Evolutionary conservation across 2,113 vertebrate species (phyloP).

Genomic region (Percopsis transmontana): DNA sequence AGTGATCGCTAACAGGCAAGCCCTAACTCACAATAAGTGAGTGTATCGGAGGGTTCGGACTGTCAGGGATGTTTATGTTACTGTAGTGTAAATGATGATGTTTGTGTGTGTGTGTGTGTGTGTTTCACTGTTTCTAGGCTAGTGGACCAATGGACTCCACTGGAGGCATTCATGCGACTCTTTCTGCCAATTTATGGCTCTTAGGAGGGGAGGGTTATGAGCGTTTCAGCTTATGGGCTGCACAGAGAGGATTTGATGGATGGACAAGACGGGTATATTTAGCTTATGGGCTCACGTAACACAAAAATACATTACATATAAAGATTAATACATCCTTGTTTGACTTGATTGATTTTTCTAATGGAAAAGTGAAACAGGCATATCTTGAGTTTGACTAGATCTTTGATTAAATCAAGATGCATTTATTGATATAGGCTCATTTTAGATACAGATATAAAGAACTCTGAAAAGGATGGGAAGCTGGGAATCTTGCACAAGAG

Average conservation of each 20-base stretch:
- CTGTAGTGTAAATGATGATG: slow-evolving; percentile 60
- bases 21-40: slow-evolving; percentile 44
- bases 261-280: slow-evolving; percentile 1
- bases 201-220: slow-evolving; percentile 1
- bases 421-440: background rate
- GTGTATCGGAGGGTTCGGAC: slow-evolving; percentile 31
- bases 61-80: slow-evolving; percentile 40
- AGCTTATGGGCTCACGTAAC: background rate
- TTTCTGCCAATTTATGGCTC: slow-evolving; percentile 25
- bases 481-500: background rate
- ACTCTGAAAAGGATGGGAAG: slow-evolving; percentile 11
- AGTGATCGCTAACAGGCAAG: slow-evolving; percentile 58
- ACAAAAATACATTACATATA: too few species aligned
- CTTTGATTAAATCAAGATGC: too few species aligned
- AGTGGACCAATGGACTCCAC: slow-evolving; percentile 27
- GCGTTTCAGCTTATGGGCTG: slow-evolving; percentile 2
- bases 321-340: too few species aligned
- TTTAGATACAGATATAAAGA: too few species aligned
- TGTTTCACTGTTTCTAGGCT: slow-evolving; percentile 52
- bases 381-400: background rate
- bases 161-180: slow-evolving; percentile 24
- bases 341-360: too few species aligned
- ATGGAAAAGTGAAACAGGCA: too few species aligned
- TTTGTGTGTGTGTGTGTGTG: slow-evolving; percentile 49
- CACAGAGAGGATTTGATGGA: slow-evolving; percentile 6